Conservation (phyloP, 2,797 vertebrate genomes). For the Chanos chanos region DNA sequence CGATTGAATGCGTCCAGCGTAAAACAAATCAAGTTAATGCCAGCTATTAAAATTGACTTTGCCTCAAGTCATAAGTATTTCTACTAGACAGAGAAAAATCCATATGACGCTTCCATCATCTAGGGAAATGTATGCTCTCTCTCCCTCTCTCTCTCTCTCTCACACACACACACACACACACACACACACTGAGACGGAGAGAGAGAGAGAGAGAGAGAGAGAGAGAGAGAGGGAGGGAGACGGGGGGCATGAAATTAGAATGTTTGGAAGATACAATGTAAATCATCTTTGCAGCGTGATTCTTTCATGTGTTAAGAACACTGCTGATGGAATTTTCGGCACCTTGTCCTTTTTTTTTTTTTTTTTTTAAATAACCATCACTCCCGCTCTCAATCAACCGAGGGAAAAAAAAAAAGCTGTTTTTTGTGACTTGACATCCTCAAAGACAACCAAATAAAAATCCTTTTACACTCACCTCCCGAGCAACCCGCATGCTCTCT, state of each 20-base stretch:
- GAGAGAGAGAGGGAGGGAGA: too few species aligned
- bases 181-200: not conserved
- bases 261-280: conserved; percentile 4
- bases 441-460: too few species aligned
- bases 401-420: not conserved
- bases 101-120: conserved; percentile 55
- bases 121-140: conserved; percentile 27
- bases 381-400: not conserved
- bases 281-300: not conserved
- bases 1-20: conserved; percentile 41
- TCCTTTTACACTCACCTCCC: too few species aligned
- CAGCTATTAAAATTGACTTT: conserved; percentile 58
- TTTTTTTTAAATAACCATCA: not conserved
- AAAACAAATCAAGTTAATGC: conserved; percentile 51
- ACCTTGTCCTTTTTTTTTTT: not conserved
- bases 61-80: conserved; percentile 46
- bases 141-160: not conserved
- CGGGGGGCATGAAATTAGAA: too few species aligned
- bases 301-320: too few species aligned
- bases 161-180: not conserved
- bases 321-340: too few species aligned
- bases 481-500: not conserved
- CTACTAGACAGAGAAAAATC: conserved; percentile 53
- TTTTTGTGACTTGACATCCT: too few species aligned
- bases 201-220: too few species aligned